Conservation (phyloP, 92 coral and sea anemone species). For the Zoanthus sansibaricus region DNA sequence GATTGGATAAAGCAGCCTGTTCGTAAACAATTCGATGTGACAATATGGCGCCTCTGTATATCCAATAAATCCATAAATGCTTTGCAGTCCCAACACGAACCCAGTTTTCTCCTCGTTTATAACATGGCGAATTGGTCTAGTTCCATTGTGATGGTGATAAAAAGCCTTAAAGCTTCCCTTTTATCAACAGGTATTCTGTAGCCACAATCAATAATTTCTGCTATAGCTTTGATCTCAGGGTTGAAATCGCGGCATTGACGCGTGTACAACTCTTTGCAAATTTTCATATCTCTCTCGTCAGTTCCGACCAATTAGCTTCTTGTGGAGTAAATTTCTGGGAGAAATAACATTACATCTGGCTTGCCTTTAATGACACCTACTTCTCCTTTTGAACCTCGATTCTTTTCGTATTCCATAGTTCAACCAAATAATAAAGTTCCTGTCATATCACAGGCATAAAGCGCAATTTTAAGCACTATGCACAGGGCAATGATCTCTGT, state of each 20-base stretch:
- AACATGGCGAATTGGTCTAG: too few species aligned
- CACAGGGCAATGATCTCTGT: constrained; percentile 45
- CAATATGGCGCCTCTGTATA: too few species aligned
- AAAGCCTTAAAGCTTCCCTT: constrained; percentile 37
- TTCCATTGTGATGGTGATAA: neutral
- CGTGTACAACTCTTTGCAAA: constrained; percentile 49
- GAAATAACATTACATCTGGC: constrained; percentile 27
- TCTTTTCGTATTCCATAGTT: constrained; percentile 61
- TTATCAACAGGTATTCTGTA: constrained; percentile 19
- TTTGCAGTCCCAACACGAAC: too few species aligned
- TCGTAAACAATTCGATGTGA: too few species aligned
- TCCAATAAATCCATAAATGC: too few species aligned
- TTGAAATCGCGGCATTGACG: neutral
- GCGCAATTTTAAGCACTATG: constrained; percentile 61
- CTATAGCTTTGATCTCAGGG: constrained; percentile 23
- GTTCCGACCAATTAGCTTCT: constrained; percentile 46
- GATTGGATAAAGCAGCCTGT: too few species aligned
- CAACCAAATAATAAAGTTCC: too few species aligned
- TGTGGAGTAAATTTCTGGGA: constrained; percentile 37
- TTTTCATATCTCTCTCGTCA: constrained; percentile 48
- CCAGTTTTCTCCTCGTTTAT: too few species aligned
- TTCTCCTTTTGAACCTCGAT: too few species aligned
- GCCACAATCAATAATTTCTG: constrained; percentile 35
- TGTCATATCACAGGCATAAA: neutral
- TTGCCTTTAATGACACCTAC: too few species aligned